These are phyloP conservation scores for Ephydatia muelleri DNA, from an alignment of 37 sponge, comb jelly and placozoan genomes.

Conservation along the genomic window DNA sequence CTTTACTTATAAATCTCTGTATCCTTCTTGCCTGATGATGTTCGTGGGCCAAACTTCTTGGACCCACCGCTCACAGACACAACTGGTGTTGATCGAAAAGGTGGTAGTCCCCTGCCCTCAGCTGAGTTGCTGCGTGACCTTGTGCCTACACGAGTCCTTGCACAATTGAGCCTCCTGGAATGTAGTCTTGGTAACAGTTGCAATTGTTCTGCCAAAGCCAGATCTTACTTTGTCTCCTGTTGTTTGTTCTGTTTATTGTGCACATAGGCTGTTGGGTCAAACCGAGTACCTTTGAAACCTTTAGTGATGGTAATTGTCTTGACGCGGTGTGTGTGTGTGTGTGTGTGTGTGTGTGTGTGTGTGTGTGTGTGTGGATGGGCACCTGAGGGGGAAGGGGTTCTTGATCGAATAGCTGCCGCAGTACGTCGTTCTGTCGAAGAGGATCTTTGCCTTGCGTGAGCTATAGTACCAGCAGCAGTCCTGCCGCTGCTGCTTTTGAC, in stretches of 20 bases:
- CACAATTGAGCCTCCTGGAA: background rate
- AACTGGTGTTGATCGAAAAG: conserved; percentile 3
- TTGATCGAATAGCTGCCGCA: background rate
- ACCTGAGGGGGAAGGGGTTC: conserved; percentile 48
- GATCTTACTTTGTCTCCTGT: conserved; percentile 28
- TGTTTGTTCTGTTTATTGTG: conserved; percentile 56
- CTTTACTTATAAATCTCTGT: background rate
- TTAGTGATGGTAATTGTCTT: conserved; percentile 2
- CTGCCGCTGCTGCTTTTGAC: background rate
- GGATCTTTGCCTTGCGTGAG: conserved; percentile 9
- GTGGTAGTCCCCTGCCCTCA: background rate
- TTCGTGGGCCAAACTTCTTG: background rate
- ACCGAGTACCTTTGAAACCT: conserved; percentile 46
- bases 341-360: background rate
- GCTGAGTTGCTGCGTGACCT: background rate
- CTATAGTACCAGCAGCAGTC: background rate
- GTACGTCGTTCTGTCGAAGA: conserved; percentile 20
- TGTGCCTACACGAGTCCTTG: background rate
- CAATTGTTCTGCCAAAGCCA: conserved; percentile 18
- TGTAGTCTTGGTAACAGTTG: background rate
- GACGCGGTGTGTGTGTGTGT: conserved; percentile 14
- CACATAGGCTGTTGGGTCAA: conserved; percentile 89
- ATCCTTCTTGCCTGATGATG: background rate
- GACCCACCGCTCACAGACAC: background rate
- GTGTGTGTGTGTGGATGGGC: conserved; percentile 5